These are phyloP conservation scores for Pomacea canaliculata DNA, from an alignment of 2,888 invertebrate species.

Conservation along the genomic window DNA sequence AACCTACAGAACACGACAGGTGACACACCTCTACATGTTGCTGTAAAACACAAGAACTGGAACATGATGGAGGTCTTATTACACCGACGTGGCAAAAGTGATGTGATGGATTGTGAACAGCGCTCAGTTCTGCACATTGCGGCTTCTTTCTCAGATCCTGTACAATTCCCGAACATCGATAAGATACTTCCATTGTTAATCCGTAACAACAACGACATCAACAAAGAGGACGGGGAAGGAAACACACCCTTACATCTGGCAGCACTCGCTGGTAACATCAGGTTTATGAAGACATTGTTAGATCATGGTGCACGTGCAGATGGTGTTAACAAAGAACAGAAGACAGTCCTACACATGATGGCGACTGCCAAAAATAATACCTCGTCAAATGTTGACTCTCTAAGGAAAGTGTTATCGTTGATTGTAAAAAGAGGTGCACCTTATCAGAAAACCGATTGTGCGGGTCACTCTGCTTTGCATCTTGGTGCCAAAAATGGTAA, in stretches of 20 bases:
- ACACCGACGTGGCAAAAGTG: not conserved
- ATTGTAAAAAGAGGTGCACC: too few relatives aligned
- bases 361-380: not conserved
- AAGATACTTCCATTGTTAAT: too few relatives aligned
- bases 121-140: not conserved
- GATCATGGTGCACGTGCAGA: too few relatives aligned
- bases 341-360: not conserved
- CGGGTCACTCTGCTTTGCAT: not conserved
- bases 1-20: not conserved
- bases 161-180: too few relatives aligned
- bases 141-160: not conserved
- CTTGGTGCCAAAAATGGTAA: not conserved
- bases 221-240: too few relatives aligned
- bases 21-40: not conserved
- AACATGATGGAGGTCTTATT: not conserved
- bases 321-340: not conserved
- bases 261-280: too few relatives aligned
- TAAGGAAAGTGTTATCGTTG: too few relatives aligned
- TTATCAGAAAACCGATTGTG: too few relatives aligned
- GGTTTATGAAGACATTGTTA: too few relatives aligned
- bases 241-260: too few relatives aligned
- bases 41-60: not conserved
- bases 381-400: too few relatives aligned
- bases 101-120: not conserved
- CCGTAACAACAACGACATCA: too few relatives aligned